Evolutionary conservation across 1,140 invertebrate genomes (phyloP), one percentile per base, ranked within the genome.

Genomic region (Wasmannia auropunctata): DNA sequence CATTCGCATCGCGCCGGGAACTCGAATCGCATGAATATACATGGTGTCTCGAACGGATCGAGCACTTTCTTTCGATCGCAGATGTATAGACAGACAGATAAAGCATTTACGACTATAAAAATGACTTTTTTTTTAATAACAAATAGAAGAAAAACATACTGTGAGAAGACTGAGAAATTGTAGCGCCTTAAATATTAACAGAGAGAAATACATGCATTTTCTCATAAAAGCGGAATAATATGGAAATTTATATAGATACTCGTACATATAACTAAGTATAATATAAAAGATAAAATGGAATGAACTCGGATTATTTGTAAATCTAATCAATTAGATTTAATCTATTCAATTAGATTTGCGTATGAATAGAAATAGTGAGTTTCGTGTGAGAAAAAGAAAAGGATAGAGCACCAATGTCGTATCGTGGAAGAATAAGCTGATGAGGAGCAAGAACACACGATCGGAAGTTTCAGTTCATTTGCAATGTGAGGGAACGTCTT

Each of bases 401-500:
- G 22, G 46, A 56, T 6, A 40, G 19, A 31, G 7, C 16, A 19
- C 3, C 70, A 81, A 31, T 34, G 65, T 1, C 10, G 31, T 3
- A 70, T n/a, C 37, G n/a, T 40, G 34, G 10, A 54, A 25, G 51
- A 58, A 56, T 22, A 69, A 51, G 22, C n/a, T 79, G 2, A 25
- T 65, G n/a, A 25, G 40, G 2, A 67, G 22, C 43, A 46, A 28
- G n/a, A 25, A 37, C 31, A 37, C 19, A 51, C 43, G 43, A 79
- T 65, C 65, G 49, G 79, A 70, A 58, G 51, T 81, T n/a, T 54
- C 22, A 69, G 25, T 81, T 81, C 34, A 81, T 72, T 70, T 67
- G 65, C 49, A 51, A 70, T 70, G 77, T 69, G 46, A 70, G 49
- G 49, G 19, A 31, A 22, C 62, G 49, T 80, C 62, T 69, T 80